A percentile compares a stretch with the other conserved stretches of the same genome.
phyloP scores from a whole-genome alignment of 2,888 invertebrate genomes.

The Xanthorhoe designata region DNA sequence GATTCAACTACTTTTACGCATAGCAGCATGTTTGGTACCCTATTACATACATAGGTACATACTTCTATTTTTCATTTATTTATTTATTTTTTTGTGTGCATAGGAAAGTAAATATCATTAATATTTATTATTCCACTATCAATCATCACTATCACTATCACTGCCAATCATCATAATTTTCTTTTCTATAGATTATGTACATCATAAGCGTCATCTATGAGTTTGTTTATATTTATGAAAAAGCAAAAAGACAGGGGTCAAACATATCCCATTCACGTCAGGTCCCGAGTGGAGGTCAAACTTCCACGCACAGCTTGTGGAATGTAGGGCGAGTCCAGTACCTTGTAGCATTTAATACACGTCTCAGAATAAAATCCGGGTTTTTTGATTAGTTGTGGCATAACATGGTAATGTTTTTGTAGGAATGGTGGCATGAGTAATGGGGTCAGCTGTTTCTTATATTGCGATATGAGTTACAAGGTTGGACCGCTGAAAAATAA shows the following conservation, averaged over 20 bases:
- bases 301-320: background rate
- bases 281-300: background rate
- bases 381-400: background rate
- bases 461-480: too few species aligned
- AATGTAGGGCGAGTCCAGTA: background rate
- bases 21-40: background rate
- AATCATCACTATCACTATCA: too few species aligned
- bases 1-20: background rate
- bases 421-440: background rate
- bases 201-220: too few species aligned
- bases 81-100: too few species aligned
- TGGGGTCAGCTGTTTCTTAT: too few species aligned
- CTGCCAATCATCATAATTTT: too few species aligned
- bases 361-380: background rate
- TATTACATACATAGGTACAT: background rate
- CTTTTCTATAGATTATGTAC: too few species aligned
- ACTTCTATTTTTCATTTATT: background rate
- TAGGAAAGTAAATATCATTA: too few species aligned
- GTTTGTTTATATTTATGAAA: background rate
- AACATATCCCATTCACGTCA: background rate
- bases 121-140: too few species aligned
- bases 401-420: background rate
- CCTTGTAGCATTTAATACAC: background rate
- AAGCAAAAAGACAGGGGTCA: background rate
- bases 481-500: too few species aligned